Evolutionary conservation across 2,113 vertebrate genomes (phyloP), one percentile per base, ranked within the genome.

Genomic region (Cephalopterus ornatus): DNA sequence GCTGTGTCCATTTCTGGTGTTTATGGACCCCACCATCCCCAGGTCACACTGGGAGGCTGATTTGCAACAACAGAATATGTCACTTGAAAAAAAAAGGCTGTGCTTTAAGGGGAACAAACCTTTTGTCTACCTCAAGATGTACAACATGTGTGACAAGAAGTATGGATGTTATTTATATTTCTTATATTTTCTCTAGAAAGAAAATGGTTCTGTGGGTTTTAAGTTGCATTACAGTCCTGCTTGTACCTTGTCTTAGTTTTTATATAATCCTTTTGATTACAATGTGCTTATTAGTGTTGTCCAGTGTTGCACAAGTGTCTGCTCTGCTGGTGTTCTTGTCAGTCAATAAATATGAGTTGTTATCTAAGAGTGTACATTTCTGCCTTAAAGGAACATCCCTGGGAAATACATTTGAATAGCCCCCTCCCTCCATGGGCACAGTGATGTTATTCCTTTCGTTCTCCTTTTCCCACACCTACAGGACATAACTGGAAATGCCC

Each of bases 111-210:
- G 95, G 97, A 96, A 79, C 12, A 56, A 73, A 93, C 88, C 63
- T 80, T 97, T 97, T 97, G 98, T 98, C 99, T 99, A 99, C 99
- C 99, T 99, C 99, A 99, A 78, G 97, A 91, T 96, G 95, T 95
- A 84, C 93, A 96, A 97, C 88, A 97, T 97, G 93, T 98, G 96
- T 97, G 85, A 72, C 72, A 91, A 91, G 95, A 97, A 96, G 93
- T 96, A 80, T 97, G 96, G 95, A 92, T 98, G 95, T 98, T 98
- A 98, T 98, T 98, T 98, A 98, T 98, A 97, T 97, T 96, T 90
- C 97, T 97, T 97, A 73, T 95, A 24, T 96, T 93, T 81, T 52
- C 78, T 86, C 65, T 72, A 56, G 91, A 74, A 92, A 94, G 52
- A 66, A 79, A 78, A 59, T 66, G 61, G 53, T 82, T 84, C 67